These are phyloP conservation scores for Willisornis vidua DNA, from an alignment of 2,113 vertebrate genomes.

Conservation along the genomic window DNA sequence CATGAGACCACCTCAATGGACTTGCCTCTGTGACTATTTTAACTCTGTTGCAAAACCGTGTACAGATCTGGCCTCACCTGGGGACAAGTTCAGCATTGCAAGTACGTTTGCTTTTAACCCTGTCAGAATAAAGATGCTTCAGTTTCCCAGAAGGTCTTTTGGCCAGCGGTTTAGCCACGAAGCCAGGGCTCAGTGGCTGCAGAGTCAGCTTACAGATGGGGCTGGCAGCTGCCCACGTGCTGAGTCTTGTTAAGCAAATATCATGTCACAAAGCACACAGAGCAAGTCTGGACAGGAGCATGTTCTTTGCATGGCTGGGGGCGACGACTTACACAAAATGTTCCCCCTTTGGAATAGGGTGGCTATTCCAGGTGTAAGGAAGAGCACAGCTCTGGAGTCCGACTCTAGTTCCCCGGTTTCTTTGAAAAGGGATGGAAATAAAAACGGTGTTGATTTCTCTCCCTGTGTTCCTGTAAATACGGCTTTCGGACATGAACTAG, in stretches of 20 bases:
- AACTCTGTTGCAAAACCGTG: neutral
- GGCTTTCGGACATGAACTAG: neutral
- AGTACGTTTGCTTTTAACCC: neutral
- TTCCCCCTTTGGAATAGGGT: neutral
- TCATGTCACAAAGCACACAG: neutral
- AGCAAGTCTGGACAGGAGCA: neutral
- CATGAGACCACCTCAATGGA: neutral
- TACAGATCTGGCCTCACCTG: neutral
- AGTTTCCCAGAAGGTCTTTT: neutral
- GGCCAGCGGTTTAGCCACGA: rapidly evolving
- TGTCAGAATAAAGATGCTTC: neutral
- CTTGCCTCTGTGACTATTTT: neutral
- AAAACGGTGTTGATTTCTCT: neutral
- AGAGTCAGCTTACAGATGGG: neutral
- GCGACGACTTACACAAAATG: neutral
- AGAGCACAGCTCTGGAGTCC: no score
- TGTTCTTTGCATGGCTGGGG: rapidly evolving
- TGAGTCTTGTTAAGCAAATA: neutral
- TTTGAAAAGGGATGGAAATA: rapidly evolving
- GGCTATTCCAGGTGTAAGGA: neutral
- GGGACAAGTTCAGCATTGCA: neutral
- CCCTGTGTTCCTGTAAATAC: neutral
- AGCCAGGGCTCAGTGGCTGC: neutral
- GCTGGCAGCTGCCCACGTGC: neutral
- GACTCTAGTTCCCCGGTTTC: neutral